Conservation (phyloP, 2,797 vertebrate species). For the Valencia hispanica region DNA sequence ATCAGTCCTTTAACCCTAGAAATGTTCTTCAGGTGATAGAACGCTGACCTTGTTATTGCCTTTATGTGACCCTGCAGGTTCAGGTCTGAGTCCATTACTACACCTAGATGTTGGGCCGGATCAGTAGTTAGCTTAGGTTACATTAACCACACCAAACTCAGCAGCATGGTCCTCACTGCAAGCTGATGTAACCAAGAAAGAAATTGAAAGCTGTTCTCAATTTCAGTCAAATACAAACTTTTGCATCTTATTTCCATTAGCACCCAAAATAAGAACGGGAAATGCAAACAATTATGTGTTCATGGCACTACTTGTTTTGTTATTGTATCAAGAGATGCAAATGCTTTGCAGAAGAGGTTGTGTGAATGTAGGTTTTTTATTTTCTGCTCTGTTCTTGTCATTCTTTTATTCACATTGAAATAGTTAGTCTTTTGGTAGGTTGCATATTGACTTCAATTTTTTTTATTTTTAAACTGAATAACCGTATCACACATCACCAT, state of each 20-base stretch:
- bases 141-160: neutral
- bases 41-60: no score
- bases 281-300: neutral
- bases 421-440: neutral
- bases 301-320: neutral
- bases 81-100: no score
- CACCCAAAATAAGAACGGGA: neutral
- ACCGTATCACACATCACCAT: no score
- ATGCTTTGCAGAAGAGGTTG: neutral
- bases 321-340: neutral
- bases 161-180: neutral
- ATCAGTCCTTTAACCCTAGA: no score
- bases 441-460: neutral
- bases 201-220: neutral
- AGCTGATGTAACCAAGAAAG: neutral
- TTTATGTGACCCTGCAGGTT: no score
- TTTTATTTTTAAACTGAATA: no score
- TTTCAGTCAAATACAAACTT: neutral
- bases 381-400: neutral
- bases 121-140: no score
- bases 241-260: slow-evolving; percentile 4
- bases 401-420: neutral
- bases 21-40: no score
- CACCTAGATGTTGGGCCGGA: no score
- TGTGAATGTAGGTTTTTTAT: neutral